These are phyloP conservation scores for Drosophila yooni DNA, from an alignment of 2,888 invertebrate species.

Conservation along the genomic window DNA sequence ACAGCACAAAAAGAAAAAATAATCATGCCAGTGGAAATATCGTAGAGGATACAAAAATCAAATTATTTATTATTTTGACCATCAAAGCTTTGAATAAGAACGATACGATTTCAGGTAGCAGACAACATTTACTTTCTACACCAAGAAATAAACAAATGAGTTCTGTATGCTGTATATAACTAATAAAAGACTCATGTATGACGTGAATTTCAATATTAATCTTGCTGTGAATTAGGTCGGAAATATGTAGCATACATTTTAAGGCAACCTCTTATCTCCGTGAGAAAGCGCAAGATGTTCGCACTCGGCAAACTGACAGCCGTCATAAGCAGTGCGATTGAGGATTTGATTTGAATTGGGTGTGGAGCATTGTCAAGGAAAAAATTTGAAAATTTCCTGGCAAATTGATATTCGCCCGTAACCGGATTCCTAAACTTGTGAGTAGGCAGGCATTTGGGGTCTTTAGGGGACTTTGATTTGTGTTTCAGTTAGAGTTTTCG, in stretches of 20 bases:
- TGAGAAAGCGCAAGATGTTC: constrained; percentile 12
- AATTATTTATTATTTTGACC: constrained; percentile 68
- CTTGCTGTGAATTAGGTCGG: not conserved
- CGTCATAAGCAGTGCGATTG: constrained; percentile 19
- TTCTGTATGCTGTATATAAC: not conserved
- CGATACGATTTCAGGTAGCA: not conserved
- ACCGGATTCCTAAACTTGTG: not conserved
- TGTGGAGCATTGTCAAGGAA: not conserved
- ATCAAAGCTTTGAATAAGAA: constrained; percentile 34
- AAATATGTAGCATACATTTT: constrained; percentile 30
- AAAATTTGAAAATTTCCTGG: constrained; percentile 11
- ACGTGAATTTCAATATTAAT: not conserved
- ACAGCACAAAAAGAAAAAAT: not conserved
- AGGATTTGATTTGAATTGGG: constrained; percentile 12
- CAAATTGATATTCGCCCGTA: constrained; percentile 28
- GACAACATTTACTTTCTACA: not conserved
- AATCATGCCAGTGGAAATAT: not conserved
- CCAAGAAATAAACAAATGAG: not conserved
- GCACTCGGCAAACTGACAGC: constrained; percentile 21
- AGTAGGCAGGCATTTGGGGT: not conserved
- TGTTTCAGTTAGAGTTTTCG: not conserved
- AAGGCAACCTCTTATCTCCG: constrained; percentile 2
- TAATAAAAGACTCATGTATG: not conserved
- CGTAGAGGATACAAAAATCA: constrained; percentile 34
- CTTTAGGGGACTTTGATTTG: not conserved